A percentile compares a stretch with the other conserved stretches of the same genome.
Evolutionary conservation across 1,140 invertebrate species (phyloP).

Genomic region (Cephus cinctus): DNA sequence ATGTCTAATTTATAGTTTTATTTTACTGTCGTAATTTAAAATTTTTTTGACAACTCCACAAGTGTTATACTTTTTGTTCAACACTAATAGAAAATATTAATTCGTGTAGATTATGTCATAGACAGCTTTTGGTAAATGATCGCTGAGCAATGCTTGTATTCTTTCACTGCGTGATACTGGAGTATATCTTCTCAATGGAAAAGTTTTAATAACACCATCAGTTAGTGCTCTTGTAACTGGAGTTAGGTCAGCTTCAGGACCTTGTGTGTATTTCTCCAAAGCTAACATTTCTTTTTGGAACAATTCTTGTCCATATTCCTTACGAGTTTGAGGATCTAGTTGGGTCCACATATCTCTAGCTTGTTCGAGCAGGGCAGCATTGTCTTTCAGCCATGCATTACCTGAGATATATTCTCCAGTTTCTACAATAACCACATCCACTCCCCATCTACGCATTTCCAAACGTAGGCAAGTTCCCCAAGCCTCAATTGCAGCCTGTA

Average conservation of each 20-base stretch:
- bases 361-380: constrained; percentile 68
- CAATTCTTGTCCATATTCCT: constrained; percentile 76
- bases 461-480: constrained; percentile 77
- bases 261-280: constrained; percentile 74
- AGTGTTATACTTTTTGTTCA: too few species aligned
- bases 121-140: constrained; percentile 74
- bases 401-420: constrained; percentile 79
- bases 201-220: constrained; percentile 75
- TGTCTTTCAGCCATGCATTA: constrained; percentile 72
- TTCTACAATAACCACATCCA: constrained; percentile 77
- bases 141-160: constrained; percentile 72
- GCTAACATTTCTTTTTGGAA: constrained; percentile 75
- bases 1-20: too few species aligned
- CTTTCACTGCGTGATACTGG: constrained; percentile 74
- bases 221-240: constrained; percentile 69
- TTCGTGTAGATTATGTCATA: constrained; percentile 69
- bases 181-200: constrained; percentile 77
- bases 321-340: constrained; percentile 71
- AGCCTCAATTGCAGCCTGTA: constrained; percentile 75
- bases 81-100: too few species aligned
- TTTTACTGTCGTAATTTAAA: too few species aligned
- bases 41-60: too few species aligned
- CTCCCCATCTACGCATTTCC: constrained; percentile 74
- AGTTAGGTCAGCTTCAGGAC: constrained; percentile 68
- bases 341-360: constrained; percentile 78